Conservation (phyloP, 2,797 vertebrate species). For the Garrulus glandarius region DNA sequence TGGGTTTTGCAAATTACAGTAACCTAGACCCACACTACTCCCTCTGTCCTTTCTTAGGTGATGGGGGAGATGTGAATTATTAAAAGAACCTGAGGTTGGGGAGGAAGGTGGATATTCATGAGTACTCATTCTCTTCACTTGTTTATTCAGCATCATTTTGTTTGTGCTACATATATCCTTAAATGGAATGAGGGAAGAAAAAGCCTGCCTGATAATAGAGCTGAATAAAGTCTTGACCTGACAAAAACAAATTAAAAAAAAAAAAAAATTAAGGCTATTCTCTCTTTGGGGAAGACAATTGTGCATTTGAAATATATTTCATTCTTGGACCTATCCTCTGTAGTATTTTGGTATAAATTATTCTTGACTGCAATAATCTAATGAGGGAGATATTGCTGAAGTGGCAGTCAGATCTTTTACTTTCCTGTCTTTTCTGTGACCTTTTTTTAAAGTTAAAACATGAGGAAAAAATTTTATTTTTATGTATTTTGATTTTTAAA, state of each 20-base stretch:
- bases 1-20: not conserved
- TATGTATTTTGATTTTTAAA: not conserved
- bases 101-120: not conserved
- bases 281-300: not conserved
- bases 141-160: not conserved
- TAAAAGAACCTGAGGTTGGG: not conserved
- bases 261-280: not conserved
- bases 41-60: not conserved
- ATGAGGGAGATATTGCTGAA: not conserved
- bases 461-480: not conserved
- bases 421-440: not conserved
- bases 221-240: not conserved
- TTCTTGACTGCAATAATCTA: not conserved
- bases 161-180: not conserved
- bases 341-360: not conserved
- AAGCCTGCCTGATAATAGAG: not conserved
- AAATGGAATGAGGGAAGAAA: not conserved
- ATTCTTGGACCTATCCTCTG: not conserved
- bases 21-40: not conserved
- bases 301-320: not conserved
- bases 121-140: not conserved
- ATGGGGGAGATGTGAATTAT: not conserved
- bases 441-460: not conserved
- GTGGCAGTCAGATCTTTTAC: not conserved
- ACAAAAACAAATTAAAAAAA: not conserved